Base-by-base conservation (phyloP, 1,140 invertebrate species). In the Cydia amplana region DNA sequence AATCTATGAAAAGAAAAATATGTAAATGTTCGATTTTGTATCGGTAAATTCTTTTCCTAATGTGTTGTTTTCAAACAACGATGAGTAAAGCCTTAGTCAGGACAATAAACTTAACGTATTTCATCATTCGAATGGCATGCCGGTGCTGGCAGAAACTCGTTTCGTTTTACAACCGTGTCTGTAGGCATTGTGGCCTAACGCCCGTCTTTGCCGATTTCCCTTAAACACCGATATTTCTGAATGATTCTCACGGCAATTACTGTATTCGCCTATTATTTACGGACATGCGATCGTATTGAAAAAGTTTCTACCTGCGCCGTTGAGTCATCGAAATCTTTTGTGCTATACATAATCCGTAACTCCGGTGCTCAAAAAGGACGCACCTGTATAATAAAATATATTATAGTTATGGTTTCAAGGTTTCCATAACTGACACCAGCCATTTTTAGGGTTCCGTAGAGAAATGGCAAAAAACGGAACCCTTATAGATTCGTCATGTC, bases 241-340 rank as follows among this genome's bases (percentile, higher is more conserved):
- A 72, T 23, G 72, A 79, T 81, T 78, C 40, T 78, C 74, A 65
- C 46, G 75, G 70, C 72, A 76, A 79, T 79, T 79, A 75, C 70
- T 23, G 25, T 32, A 76, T 73, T 60, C 36, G 32, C 25, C 64
- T 70, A 65, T 73, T 76, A 25, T 55, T 28, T 76, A 60, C 74
- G 76, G 73, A 79, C 40, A 74, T 75, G 73, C 40, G 73, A 55
- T 73, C 65, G 43, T 20, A 74, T 79, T 78, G 64, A 76, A 79
- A 84, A 81, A 79, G 72, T 25, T 67, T 79, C 74, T 83, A 82
- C 82, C 82, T 85, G 82, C 51, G 67, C 20, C 64, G 55, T 60
- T 79, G 82, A 83, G 51, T 83, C 81, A 81, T 70, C 70, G 16
- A 74, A 76, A 70, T 43, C 78, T 73, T 80, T 83, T 82, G 79